These are phyloP conservation scores for Pandemis cinnamomeana DNA, from an alignment of 2,888 invertebrate species.

Conservation along the genomic window DNA sequence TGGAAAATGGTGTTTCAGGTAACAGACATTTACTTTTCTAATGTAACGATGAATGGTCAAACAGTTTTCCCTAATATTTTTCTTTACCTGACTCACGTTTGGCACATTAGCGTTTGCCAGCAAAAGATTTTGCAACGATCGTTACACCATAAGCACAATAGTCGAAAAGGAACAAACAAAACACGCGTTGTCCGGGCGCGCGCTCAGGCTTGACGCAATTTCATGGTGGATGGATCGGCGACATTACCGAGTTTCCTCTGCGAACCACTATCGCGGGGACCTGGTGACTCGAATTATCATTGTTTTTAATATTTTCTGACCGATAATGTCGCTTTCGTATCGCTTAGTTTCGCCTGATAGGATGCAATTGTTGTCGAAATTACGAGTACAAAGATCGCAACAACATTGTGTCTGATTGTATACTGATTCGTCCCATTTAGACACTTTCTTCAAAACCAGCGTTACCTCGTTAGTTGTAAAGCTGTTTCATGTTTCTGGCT, in stretches of 20 bases:
- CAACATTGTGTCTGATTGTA: neutral
- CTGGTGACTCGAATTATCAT: conserved; percentile 11
- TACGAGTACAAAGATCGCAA: neutral
- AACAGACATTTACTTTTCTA: too few relatives aligned
- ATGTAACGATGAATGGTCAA: too few relatives aligned
- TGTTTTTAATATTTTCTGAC: conserved; percentile 4
- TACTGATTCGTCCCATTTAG: neutral
- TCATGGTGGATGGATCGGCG: conserved; percentile 66
- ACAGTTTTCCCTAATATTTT: neutral
- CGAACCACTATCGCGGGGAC: conserved; percentile 44
- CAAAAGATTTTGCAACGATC: conserved; percentile 31
- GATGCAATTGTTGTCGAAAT: neutral
- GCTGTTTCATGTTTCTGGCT: neutral
- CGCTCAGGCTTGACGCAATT: conserved; percentile 68
- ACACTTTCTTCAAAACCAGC: neutral
- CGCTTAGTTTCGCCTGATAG: neutral
- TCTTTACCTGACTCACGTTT: neutral
- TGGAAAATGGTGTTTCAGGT: neutral
- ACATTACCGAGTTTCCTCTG: conserved; percentile 59
- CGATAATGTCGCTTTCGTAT: conserved; percentile 8
- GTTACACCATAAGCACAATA: conserved; percentile 58
- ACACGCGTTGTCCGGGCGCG: conserved; percentile 58
- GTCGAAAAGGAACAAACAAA: conserved; percentile 63
- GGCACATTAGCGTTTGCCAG: conserved; percentile 6
- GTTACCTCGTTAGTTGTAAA: neutral